Evolutionary conservation across 2,797 vertebrate genomes (phyloP), one percentile per base, ranked within the genome.

Genomic region (Leptoclinus maculatus): DNA sequence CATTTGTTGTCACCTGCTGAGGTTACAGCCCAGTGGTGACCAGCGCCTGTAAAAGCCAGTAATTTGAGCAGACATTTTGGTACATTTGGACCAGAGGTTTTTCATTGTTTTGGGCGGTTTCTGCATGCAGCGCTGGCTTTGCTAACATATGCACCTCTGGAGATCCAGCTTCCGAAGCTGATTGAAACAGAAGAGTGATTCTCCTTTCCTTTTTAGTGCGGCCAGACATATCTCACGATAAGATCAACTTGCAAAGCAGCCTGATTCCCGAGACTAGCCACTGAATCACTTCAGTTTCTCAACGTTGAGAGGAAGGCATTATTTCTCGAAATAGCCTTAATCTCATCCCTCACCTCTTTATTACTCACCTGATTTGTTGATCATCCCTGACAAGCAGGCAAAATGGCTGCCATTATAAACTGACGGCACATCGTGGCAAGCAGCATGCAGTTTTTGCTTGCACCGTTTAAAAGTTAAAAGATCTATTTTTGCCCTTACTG

Each of bases 381-480:
- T 82, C 62, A 87, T 80, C 69, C 54, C 47, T 64, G 62, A 75
- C 10, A 70, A 74, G 74, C 47, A 47, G 49, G 80, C 17, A 78
- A 83, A 76, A 83, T 85, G 76, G 63, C 66, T 82, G 73, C 69
- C 57, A 53, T 84, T 83, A 74, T 67, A 74, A 83, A 87, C 10
- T 68, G 58, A 79, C 77, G 75, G 79, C 66, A 83, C 83, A 87
- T 77, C 71, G 63, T 79, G 74, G 54, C 60, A 68, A 68, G 67
- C 41, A 79, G 63, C 51, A 74, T 63, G 67, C 32, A 21, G 4
- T 38, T 49, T 63, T 78, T 72, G 19, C 70, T 67, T 53, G 32
- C 59, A 76, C 32, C 43, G 62, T 80, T 77, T 62, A 63, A 71
- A 56, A 27, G 4, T 77, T 62, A 63, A 71, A 56, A 27, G 4